These are phyloP conservation scores for Erythrocercus mccallii DNA, from an alignment of 2,113 vertebrate species.

Conservation along the genomic window DNA sequence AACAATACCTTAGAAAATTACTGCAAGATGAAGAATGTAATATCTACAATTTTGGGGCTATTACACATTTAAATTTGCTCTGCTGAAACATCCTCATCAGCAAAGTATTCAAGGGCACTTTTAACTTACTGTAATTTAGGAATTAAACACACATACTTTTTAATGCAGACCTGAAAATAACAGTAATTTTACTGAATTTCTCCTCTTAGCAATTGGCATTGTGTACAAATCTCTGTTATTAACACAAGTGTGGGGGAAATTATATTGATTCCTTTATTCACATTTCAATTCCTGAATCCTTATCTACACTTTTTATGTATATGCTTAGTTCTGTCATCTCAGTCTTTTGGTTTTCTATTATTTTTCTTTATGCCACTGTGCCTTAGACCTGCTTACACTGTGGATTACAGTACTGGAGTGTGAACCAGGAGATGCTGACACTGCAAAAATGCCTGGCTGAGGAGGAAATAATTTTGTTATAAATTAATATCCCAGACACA, in stretches of 20 bases:
- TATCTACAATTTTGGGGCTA: neutral
- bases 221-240: neutral
- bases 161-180: neutral
- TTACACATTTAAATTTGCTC: neutral
- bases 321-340: neutral
- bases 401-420: neutral
- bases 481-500: slow-evolving; percentile 39
- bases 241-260: neutral
- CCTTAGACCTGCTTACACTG: neutral
- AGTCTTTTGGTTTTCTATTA: neutral
- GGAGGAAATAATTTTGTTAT: slow-evolving; percentile 30
- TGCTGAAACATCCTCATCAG: neutral
- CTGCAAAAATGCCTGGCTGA: slow-evolving; percentile 6
- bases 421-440: slow-evolving; percentile 25
- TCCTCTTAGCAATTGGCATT: neutral
- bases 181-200: neutral
- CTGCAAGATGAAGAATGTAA: neutral
- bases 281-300: neutral
- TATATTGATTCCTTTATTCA: neutral
- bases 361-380: neutral
- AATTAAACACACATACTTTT: neutral
- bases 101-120: neutral
- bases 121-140: neutral
- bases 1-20: neutral
- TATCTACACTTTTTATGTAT: neutral